These are phyloP conservation scores for Sapayoa aenigma DNA, from an alignment of 2,113 vertebrate species.

Conservation along the genomic window DNA sequence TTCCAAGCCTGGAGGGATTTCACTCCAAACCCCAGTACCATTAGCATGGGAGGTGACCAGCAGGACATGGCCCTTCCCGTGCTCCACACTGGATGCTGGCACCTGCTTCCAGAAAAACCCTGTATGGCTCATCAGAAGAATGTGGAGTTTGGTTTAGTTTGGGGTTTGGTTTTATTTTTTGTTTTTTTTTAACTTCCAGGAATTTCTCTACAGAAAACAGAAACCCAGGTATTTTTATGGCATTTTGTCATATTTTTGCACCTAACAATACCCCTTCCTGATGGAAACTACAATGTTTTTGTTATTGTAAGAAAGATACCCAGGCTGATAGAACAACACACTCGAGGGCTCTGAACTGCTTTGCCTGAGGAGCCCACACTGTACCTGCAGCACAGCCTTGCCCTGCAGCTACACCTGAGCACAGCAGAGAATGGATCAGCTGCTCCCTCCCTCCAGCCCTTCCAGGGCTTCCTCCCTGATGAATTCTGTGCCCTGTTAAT, in stretches of 20 bases:
- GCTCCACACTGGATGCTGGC: neutral
- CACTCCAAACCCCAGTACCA: fast-evolving
- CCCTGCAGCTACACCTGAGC: neutral
- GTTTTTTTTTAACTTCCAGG: neutral
- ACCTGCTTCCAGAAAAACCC: neutral
- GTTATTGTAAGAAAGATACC: neutral
- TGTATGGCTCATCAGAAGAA: neutral
- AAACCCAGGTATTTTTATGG: neutral
- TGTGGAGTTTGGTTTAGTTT: neutral
- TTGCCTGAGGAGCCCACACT: neutral
- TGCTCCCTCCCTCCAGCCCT: neutral
- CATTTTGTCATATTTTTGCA: neutral
- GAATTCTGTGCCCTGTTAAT: neutral
- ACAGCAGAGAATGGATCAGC: neutral
- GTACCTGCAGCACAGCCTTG: neutral
- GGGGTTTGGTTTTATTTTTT: neutral
- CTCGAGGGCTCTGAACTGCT: neutral
- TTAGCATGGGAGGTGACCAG: neutral
- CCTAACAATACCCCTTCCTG: neutral
- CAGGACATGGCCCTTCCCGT: neutral
- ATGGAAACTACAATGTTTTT: neutral
- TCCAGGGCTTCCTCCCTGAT: neutral
- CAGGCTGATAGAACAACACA: neutral
- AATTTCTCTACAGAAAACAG: neutral
- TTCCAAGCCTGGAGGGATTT: neutral